Evolutionary conservation across 2,888 invertebrate genomes (phyloP).

Genomic region (Athetis lepigone): DNA sequence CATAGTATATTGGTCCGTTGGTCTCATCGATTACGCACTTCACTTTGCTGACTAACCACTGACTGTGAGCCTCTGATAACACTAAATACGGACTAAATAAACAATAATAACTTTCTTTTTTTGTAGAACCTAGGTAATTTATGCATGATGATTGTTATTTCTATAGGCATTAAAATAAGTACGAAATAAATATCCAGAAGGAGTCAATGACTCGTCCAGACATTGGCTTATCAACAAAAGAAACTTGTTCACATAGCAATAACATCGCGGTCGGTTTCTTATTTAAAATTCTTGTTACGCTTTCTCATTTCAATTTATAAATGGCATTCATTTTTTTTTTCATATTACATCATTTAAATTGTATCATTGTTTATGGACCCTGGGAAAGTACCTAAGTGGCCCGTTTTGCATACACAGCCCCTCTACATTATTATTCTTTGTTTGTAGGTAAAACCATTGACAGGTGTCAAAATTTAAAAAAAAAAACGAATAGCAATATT

Average conservation of each 20-base stretch:
- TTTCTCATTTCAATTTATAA: conserved; percentile 83
- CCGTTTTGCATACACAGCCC: background rate
- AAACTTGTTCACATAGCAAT: conserved; percentile 83
- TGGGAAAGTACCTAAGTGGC: conserved; percentile 41
- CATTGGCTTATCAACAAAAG: conserved; percentile 85
- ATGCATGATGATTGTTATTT: too few species aligned
- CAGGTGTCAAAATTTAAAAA: conserved; percentile 18
- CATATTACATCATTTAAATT: conserved; percentile 67
- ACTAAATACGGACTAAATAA: conserved; percentile 12
- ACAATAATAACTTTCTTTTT: too few species aligned
- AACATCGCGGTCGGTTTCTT: conserved; percentile 73
- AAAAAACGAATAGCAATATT: background rate
- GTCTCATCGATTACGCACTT: too few species aligned
- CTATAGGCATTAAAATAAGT: conserved; percentile 54
- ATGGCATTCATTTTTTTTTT: conserved; percentile 69
- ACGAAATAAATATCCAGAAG: conserved; percentile 64
- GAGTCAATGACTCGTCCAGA: conserved; percentile 81
- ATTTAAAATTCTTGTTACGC: conserved; percentile 83
- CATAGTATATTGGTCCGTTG: too few species aligned
- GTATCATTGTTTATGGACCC: conserved; percentile 59
- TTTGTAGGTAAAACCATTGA: conserved; percentile 12
- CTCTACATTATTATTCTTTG: background rate
- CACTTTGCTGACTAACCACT: conserved; percentile 22
- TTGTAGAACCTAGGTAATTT: too few species aligned
- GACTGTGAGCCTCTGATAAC: background rate